These are phyloP conservation scores for Pyrrhura leucotis DNA, from an alignment of 2,797 vertebrate species.

Conservation along the genomic window DNA sequence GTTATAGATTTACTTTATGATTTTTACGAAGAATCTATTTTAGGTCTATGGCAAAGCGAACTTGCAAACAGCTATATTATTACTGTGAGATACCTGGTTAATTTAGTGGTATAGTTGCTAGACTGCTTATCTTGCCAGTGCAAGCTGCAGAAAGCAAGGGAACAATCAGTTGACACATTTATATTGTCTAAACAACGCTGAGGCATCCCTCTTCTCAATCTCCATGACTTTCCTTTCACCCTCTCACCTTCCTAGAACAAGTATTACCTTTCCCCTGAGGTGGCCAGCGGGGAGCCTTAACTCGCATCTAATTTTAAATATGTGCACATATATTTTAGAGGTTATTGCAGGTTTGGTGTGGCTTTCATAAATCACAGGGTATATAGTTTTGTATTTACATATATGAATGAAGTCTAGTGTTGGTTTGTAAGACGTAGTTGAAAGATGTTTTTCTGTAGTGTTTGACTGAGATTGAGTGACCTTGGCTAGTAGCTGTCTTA, in stretches of 20 bases:
- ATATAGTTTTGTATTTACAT: not conserved
- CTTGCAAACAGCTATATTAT: not conserved
- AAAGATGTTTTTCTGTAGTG: not conserved
- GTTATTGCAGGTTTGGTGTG: not conserved
- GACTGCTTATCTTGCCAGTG: not conserved
- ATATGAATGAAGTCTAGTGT: not conserved
- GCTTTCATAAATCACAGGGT: not conserved
- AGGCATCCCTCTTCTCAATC: not conserved
- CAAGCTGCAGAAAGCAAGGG: not conserved
- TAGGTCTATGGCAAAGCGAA: not conserved
- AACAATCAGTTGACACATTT: not conserved
- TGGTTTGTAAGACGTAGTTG: not conserved
- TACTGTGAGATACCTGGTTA: fast-evolving
- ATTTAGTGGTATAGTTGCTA: not conserved
- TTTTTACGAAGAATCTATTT: not conserved
- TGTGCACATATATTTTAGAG: not conserved
- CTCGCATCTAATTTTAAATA: not conserved
- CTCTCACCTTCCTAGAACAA: not conserved
- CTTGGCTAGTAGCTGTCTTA: not conserved
- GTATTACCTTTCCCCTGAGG: not conserved
- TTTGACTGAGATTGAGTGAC: not conserved
- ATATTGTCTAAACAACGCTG: not conserved
- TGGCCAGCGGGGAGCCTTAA: not conserved
- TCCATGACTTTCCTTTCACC: not conserved
- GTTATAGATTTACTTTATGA: not conserved